Evolutionary conservation across 2,113 vertebrate genomes (phyloP).

Genomic region (Tringa solitaria): DNA sequence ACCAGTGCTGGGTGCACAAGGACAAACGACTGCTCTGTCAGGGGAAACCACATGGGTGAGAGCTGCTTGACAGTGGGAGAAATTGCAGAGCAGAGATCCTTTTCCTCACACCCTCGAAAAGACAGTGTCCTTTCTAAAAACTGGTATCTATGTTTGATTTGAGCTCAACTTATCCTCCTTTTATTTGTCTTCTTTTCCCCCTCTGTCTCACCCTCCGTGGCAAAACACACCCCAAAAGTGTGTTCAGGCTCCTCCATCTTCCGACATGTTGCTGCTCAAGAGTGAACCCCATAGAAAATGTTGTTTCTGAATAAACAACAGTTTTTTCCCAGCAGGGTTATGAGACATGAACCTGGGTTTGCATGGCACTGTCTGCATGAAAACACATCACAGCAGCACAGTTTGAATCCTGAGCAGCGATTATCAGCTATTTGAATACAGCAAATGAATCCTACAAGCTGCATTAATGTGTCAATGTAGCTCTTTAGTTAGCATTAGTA

Average conservation of each 20-base stretch:
- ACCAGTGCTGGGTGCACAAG: background rate
- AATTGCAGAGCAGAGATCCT: background rate
- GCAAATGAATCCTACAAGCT: background rate
- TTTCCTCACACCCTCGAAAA: background rate
- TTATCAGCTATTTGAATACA: slow-evolving; percentile 23
- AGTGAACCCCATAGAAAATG: background rate
- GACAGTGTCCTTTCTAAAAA: background rate
- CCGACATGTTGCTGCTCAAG: background rate
- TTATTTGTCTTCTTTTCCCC: background rate
- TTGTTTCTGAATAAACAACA: background rate
- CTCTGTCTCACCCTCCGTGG: background rate
- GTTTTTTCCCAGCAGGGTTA: background rate
- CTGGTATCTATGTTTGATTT: background rate
- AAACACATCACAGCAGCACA: background rate
- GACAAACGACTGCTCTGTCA: rapidly evolving
- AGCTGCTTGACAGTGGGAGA: background rate
- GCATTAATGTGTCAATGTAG: background rate
- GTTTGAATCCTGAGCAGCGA: slow-evolving; percentile 20
- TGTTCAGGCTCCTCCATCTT: background rate
- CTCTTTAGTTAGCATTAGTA: background rate
- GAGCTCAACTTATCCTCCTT: background rate
- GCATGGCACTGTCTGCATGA: background rate
- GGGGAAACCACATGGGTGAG: rapidly evolving
- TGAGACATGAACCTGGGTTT: background rate
- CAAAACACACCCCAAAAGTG: background rate